phyloP scores from a whole-genome alignment of 1,140 invertebrate species.

The Drosophila busckii region DNA sequence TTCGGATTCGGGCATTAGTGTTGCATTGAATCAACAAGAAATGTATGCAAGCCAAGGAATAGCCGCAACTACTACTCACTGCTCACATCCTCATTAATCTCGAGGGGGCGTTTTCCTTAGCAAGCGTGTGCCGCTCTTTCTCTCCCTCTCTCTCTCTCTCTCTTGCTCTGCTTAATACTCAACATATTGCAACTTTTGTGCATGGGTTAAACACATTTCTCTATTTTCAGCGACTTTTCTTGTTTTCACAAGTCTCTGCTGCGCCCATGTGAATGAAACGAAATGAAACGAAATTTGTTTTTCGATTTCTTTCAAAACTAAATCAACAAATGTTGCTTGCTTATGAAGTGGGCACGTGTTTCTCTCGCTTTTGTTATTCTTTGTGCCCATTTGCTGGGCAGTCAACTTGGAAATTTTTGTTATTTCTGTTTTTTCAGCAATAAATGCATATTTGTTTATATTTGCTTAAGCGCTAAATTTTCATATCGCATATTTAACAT shows the following conservation, averaged over 20 bases:
- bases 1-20: conserved; percentile 11
- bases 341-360: conserved; percentile 75
- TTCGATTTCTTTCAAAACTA: conserved; percentile 34
- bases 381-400: conserved; percentile 29
- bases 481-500: too few relatives aligned
- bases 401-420: conserved; percentile 15
- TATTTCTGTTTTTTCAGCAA: conserved; percentile 51
- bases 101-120: conserved; percentile 54
- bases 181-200: conserved; percentile 68
- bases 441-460: conserved; percentile 67
- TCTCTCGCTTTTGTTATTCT: conserved; percentile 49
- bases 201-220: conserved; percentile 1
- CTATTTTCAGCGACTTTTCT: conserved; percentile 15
- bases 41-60: too few relatives aligned
- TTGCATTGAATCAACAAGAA: conserved; percentile 57
- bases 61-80: conserved; percentile 12
- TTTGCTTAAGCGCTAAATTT: conserved; percentile 57
- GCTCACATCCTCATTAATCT: conserved; percentile 67
- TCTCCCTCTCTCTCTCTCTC: too few relatives aligned
- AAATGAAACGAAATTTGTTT: conserved; percentile 3
- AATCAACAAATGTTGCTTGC: background rate
- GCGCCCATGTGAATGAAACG: conserved; percentile 38
- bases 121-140: too few relatives aligned
- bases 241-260: conserved; percentile 44
- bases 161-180: conserved; percentile 50